Percentiles rank a stretch among this genome's conserved stretches.
These are phyloP conservation scores for Enteromius unitaeniatus DNA, from an alignment of 2,797 vertebrate genomes.

Conservation along the genomic window DNA sequence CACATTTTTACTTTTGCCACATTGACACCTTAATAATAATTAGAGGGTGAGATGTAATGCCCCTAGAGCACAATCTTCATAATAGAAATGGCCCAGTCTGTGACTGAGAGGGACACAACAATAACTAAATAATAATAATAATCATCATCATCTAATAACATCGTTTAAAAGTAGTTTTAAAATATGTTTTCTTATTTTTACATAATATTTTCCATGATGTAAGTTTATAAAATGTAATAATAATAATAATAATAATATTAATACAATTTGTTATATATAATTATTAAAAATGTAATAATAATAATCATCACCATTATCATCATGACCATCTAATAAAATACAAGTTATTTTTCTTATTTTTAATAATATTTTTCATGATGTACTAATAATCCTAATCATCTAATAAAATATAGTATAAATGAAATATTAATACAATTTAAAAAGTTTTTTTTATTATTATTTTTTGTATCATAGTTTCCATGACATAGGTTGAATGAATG, in stretches of 20 bases:
- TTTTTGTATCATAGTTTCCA: background rate
- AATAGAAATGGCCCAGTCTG: background rate
- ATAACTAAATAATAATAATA: background rate
- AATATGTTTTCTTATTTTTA: too few relatives aligned
- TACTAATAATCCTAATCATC: too few relatives aligned
- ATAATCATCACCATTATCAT: background rate
- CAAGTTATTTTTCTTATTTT: too few relatives aligned
- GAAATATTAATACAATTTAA: background rate
- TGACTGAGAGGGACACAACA: background rate
- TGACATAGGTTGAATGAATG: background rate
- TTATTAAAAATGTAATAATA: background rate
- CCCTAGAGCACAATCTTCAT: background rate
- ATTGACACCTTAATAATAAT: background rate
- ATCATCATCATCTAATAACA: too few relatives aligned
- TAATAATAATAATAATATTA: too few relatives aligned
- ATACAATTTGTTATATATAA: too few relatives aligned
- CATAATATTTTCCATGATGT: too few relatives aligned
- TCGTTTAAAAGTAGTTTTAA: too few relatives aligned
- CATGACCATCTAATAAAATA: too few relatives aligned
- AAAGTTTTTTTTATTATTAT: background rate
- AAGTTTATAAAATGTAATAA: too few relatives aligned
- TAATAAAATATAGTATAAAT: too few relatives aligned
- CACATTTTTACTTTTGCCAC: background rate
- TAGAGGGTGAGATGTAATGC: background rate
- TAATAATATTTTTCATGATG: too few relatives aligned